phyloP scores from a whole-genome alignment of 1,140 invertebrate species.

The Nasonia longicornis region DNA sequence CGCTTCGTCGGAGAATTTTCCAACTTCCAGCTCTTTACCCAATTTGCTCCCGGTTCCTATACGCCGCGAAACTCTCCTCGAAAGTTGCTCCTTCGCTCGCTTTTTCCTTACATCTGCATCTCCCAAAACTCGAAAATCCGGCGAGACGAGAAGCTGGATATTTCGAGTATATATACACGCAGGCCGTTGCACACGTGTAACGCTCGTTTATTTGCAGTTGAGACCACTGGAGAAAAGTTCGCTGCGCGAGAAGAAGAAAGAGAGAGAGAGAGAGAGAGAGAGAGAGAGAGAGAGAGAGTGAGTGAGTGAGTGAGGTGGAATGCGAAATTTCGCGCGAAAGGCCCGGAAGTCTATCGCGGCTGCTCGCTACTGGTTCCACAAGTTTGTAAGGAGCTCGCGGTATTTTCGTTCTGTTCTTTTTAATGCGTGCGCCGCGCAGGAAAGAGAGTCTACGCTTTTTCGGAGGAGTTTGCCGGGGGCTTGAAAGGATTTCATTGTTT shows the following conservation, averaged over 20 bases:
- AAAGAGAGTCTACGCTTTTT: neutral
- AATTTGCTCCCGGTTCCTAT: neutral
- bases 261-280: neutral
- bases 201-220: slow-evolving; percentile 20
- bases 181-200: neutral
- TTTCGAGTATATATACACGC: neutral
- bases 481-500: slow-evolving; percentile 35
- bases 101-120: neutral
- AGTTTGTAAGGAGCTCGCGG: slow-evolving; percentile 29
- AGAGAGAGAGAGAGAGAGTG: neutral
- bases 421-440: neutral
- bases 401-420: neutral
- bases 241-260: neutral
- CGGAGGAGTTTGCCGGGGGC: neutral
- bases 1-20: neutral
- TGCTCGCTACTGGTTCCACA: neutral
- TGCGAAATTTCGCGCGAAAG: slow-evolving; percentile 26
- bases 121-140: slow-evolving; percentile 10
- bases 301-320: neutral
- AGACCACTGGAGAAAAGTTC: slow-evolving; percentile 16
- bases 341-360: slow-evolving; percentile 30
- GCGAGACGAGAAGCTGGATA: slow-evolving; percentile 8
- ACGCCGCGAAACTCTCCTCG: neutral
- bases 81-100: neutral
- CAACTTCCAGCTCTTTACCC: neutral